These are phyloP conservation scores for Serinus canaria DNA, from an alignment of 2,113 vertebrate species.

Conservation along the genomic window DNA sequence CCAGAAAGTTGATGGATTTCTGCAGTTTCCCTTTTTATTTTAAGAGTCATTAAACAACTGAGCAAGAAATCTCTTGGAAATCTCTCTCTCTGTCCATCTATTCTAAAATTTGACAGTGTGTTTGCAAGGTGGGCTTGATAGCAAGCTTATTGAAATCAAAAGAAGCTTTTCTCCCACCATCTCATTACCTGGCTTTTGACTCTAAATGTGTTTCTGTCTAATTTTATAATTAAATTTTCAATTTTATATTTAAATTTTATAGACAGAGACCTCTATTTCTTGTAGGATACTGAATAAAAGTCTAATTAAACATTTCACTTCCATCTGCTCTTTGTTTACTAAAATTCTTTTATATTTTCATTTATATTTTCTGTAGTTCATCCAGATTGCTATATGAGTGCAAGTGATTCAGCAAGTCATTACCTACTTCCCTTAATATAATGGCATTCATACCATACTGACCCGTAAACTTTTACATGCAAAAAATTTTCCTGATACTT, in stretches of 20 bases:
- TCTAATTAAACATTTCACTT: slow-evolving; percentile 8
- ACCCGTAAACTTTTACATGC: not conserved
- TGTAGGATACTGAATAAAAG: not conserved
- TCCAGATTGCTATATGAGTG: not conserved
- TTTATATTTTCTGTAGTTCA: not conserved
- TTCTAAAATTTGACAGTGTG: not conserved
- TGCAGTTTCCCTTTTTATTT: not conserved
- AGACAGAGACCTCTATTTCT: not conserved
- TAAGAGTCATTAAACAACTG: not conserved
- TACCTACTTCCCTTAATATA: not conserved
- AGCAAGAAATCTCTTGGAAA: not conserved
- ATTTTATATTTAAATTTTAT: not conserved
- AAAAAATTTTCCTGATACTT: not conserved
- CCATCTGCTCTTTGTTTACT: not conserved
- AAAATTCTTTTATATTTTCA: not conserved
- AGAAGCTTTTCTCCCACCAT: not conserved
- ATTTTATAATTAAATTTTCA: not conserved
- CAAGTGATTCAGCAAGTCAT: not conserved
- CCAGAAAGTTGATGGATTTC: not conserved
- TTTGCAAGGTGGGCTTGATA: not conserved
- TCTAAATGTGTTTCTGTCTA: not conserved
- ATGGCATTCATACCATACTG: not conserved
- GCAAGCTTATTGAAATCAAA: not conserved
- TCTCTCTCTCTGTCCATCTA: not conserved
- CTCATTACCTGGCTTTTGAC: not conserved